Base-by-base conservation (phyloP, 2,113 vertebrate genomes). In the Smithornis capensis region DNA sequence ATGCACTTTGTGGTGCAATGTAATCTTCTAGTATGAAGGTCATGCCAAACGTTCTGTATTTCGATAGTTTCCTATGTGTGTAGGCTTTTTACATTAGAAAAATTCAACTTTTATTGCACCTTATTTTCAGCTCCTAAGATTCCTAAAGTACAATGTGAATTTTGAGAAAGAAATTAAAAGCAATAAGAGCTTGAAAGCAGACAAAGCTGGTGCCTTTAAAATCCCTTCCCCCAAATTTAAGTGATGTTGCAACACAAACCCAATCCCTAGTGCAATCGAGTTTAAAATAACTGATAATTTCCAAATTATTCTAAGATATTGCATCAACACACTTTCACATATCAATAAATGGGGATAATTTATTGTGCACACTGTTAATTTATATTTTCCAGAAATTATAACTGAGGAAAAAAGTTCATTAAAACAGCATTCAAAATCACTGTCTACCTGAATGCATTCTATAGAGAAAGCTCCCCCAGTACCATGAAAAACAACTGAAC, bases 11-110 rank as follows among this genome's bases (percentile, higher is more conserved):
- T 64, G 64, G 40, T 81, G 60, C 2, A 3, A 75, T 57, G 49
- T 19, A 44, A 67, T 81, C 52, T 78, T 67, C 35, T 64, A 88
- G 35, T 24, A 81, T 2, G 7, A 92, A 85, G 55, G 44, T 90
- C 52, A 78, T 64, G 38, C 28, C 84, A 92, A 94, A 87, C 37
- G 75, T 94, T 57, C 55, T 28, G 25, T 55, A 90, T 68, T 89
- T 74, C 40, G 89, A 90, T 83, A 80, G 62, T 80, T 92, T 75
- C 28, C 90, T 33, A 56, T 49, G 9, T 55, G 67, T 63, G 27
- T 40, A 49, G n/a, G 47, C 9, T 73, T 88, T 70, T 59, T 71
- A 74, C 17, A 40, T 23, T 38, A 67, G 21, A 90, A 91, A 79
- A 73, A 19, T 1, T 63, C 27, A 63, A 47, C 16, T 52, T 42